A percentile compares a stretch with the other conserved stretches of the same genome.
phyloP scores from a whole-genome alignment of 2,113 vertebrate genomes.

The Oostethus manadensis region DNA sequence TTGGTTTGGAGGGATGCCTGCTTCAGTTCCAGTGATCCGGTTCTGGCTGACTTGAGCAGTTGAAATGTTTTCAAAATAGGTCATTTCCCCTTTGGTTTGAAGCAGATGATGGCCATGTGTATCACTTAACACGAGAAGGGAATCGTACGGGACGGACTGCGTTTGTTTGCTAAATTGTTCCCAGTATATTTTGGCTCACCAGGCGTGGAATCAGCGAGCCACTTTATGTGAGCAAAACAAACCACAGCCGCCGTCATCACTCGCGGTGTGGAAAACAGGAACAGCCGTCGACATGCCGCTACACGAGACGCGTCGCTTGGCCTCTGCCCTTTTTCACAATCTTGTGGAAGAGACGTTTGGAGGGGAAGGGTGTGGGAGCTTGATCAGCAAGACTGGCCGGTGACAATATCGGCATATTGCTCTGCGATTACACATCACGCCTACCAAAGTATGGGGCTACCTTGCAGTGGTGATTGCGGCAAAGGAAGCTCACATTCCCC shows the following conservation, averaged over 20 bases:
- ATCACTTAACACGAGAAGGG: neutral
- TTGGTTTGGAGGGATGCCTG: neutral
- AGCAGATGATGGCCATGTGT: neutral
- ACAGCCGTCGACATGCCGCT: constrained; percentile 32
- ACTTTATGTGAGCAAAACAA: constrained; percentile 11
- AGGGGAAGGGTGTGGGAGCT: constrained; percentile 57
- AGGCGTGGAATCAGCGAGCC: neutral
- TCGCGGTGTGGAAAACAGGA: constrained; percentile 17
- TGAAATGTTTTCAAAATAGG: neutral
- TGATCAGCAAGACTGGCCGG: constrained; percentile 50
- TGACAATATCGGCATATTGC: constrained; percentile 4
- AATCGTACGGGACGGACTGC: neutral
- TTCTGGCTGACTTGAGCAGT: constrained; percentile 2
- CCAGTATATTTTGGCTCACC: neutral
- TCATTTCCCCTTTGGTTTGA: constrained; percentile 14
- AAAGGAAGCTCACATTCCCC: too few species aligned
- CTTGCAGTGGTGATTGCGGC: too few species aligned
- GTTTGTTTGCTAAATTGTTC: neutral
- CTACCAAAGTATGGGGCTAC: neutral
- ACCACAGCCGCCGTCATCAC: constrained; percentile 1
- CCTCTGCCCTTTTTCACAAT: constrained; percentile 32
- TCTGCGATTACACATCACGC: neutral
- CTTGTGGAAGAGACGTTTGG: constrained; percentile 15
- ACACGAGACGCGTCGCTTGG: constrained; percentile 31
- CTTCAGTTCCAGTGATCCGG: neutral